A percentile compares a stretch with the other conserved stretches of the same genome.
phyloP scores from a whole-genome alignment of 2,113 vertebrate genomes.

The Hemibates koningsi region DNA sequence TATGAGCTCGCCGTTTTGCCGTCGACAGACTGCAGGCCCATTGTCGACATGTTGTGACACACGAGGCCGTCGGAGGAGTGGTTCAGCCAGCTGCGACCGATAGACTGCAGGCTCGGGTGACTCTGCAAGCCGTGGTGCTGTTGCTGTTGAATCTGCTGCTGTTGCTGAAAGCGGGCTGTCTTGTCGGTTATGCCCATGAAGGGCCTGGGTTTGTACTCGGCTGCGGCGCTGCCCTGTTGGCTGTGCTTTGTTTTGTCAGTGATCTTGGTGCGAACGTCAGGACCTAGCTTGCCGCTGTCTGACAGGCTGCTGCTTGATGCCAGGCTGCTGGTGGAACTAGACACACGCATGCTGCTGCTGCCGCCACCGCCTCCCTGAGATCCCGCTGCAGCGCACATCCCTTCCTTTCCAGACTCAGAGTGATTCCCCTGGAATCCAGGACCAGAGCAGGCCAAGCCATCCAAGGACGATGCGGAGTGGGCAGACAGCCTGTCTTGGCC shows the following conservation, averaged over 20 bases:
- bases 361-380: constrained; percentile 57
- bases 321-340: constrained; percentile 82
- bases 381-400: constrained; percentile 31
- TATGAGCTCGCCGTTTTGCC: constrained; percentile 68
- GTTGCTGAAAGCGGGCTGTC: constrained; percentile 79
- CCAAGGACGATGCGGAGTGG: constrained; percentile 64
- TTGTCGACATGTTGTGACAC: constrained; percentile 42
- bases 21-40: constrained; percentile 61
- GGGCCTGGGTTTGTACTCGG: constrained; percentile 81
- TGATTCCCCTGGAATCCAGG: constrained; percentile 21
- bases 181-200: constrained; percentile 98
- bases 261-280: constrained; percentile 80
- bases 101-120: constrained; percentile 29
- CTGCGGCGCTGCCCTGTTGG: constrained; percentile 48
- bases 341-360: constrained; percentile 67
- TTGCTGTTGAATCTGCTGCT: constrained; percentile 24
- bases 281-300: constrained; percentile 77
- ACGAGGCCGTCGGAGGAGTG: constrained; percentile 70
- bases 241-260: constrained; percentile 67
- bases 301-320: constrained; percentile 81
- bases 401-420: constrained; percentile 37
- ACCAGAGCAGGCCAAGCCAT: constrained; percentile 44
- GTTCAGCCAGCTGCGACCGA: constrained; percentile 77
- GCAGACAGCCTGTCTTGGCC: constrained; percentile 65
- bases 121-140: constrained; percentile 28